These are phyloP conservation scores for Drosophila dunni DNA, from an alignment of 1,140 invertebrate genomes.

Conservation along the genomic window DNA sequence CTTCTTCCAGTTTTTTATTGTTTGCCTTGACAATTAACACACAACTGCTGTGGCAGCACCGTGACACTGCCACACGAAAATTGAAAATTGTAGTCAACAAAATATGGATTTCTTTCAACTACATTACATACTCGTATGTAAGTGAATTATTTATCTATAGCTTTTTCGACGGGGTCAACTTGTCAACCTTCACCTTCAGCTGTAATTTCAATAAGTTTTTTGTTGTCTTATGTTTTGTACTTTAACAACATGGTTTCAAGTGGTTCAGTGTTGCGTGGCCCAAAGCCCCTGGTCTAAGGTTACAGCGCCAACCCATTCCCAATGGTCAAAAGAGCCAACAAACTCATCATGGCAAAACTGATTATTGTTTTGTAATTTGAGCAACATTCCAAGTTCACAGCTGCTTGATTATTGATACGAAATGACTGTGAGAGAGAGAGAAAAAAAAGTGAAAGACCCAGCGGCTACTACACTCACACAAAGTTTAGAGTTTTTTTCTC, in stretches of 20 bases:
- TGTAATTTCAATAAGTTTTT: conserved; percentile 66
- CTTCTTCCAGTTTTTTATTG: conserved; percentile 5
- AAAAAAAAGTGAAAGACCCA: conserved; percentile 47
- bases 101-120: neutral
- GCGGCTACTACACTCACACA: conserved; percentile 31
- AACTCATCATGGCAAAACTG: conserved; percentile 4
- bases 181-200: conserved; percentile 69
- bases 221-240: neutral
- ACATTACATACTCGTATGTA: too few relatives aligned
- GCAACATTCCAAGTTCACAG: conserved; percentile 61
- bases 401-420: conserved; percentile 34
- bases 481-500: neutral
- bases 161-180: neutral
- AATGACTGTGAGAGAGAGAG: conserved; percentile 36
- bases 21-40: conserved; percentile 34
- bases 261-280: conserved; percentile 58
- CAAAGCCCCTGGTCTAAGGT: conserved; percentile 64
- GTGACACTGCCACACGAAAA: conserved; percentile 35
- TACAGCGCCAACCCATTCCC: conserved; percentile 35
- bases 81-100: conserved; percentile 6
- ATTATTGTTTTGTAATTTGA: conserved; percentile 61
- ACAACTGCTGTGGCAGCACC: conserved; percentile 7
- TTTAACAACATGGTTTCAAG: conserved; percentile 67
- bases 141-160: too few relatives aligned
- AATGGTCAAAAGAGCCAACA: neutral